phyloP scores from a whole-genome alignment of 2,888 invertebrate genomes.

The Steromphala cineraria region DNA sequence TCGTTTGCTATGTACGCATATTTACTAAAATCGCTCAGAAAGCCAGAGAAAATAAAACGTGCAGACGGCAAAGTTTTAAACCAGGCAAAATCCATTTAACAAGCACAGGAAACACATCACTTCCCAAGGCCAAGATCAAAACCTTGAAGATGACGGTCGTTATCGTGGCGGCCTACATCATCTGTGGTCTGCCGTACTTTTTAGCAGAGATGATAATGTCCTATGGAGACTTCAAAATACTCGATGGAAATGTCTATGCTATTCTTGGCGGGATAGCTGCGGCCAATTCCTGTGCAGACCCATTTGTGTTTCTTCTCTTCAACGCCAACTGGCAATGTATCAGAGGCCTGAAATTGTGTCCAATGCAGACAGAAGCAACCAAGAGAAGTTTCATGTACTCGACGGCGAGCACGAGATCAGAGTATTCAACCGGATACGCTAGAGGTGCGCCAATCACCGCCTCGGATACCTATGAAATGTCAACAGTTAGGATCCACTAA shows the following conservation, averaged over 20 bases:
- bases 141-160: slow-evolving; percentile 75
- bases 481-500: slow-evolving; percentile 26
- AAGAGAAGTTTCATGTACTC: slow-evolving; percentile 48
- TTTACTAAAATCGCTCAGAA: slow-evolving; percentile 72
- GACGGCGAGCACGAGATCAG: slow-evolving; percentile 49
- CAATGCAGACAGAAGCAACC: slow-evolving; percentile 33
- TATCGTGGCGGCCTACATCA: slow-evolving; percentile 71
- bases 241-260: slow-evolving; percentile 55
- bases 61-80: slow-evolving; percentile 54
- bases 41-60: slow-evolving; percentile 58
- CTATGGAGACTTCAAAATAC: slow-evolving; percentile 62
- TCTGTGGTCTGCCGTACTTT: slow-evolving; percentile 73
- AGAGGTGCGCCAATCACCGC: slow-evolving; percentile 31
- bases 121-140: slow-evolving; percentile 74
- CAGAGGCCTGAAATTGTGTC: slow-evolving; percentile 42
- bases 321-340: slow-evolving; percentile 58
- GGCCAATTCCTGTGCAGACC: slow-evolving; percentile 72
- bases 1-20: slow-evolving; percentile 71
- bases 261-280: slow-evolving; percentile 71
- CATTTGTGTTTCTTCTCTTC: slow-evolving; percentile 72
- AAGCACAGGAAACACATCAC: slow-evolving; percentile 68
- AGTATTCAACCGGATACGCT: slow-evolving; percentile 40
- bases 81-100: slow-evolving; percentile 70
- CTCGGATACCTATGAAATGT: slow-evolving; percentile 41
- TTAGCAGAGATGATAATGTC: slow-evolving; percentile 73